Evolutionary conservation across 2,113 vertebrate species (phyloP).

Genomic region (Gymnorhina tibicen): DNA sequence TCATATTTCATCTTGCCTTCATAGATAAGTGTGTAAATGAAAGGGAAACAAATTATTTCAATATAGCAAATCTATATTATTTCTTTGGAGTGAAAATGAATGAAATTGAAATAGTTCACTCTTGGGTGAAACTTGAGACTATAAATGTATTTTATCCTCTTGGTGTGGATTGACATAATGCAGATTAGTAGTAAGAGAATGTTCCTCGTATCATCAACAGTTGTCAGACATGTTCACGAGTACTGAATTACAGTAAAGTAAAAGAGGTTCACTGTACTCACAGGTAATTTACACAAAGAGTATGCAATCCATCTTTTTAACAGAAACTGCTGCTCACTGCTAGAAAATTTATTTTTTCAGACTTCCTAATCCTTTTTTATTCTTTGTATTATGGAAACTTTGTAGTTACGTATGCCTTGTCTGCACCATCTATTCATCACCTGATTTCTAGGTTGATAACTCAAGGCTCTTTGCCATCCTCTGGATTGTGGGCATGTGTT

Average conservation of each 20-base stretch:
- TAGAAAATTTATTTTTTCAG: background rate
- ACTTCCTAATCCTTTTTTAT: background rate
- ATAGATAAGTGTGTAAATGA: constrained; percentile 65
- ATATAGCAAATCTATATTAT: constrained; percentile 57
- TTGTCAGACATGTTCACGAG: background rate
- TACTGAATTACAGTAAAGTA: constrained; percentile 39
- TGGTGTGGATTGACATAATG: constrained; percentile 40
- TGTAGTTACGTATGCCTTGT: background rate
- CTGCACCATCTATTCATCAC: background rate
- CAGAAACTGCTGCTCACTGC: background rate
- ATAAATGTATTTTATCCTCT: constrained; percentile 66
- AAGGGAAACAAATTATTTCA: constrained; percentile 65
- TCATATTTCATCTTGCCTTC: constrained; percentile 52
- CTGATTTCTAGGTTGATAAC: background rate
- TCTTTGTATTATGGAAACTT: background rate
- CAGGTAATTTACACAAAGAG: constrained; percentile 36
- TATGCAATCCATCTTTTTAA: constrained; percentile 10
- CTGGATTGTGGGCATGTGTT: rapidly evolving
- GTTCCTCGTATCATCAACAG: constrained; percentile 3
- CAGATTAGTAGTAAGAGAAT: constrained; percentile 42
- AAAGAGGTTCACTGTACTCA: background rate
- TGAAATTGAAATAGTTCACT: constrained; percentile 70
- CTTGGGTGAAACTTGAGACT: constrained; percentile 58
- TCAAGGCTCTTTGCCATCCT: background rate
- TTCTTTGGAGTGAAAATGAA: constrained; percentile 65